These are phyloP conservation scores for Artemia sp. DNA, from an alignment of 2,888 invertebrate genomes.

Conservation along the genomic window DNA sequence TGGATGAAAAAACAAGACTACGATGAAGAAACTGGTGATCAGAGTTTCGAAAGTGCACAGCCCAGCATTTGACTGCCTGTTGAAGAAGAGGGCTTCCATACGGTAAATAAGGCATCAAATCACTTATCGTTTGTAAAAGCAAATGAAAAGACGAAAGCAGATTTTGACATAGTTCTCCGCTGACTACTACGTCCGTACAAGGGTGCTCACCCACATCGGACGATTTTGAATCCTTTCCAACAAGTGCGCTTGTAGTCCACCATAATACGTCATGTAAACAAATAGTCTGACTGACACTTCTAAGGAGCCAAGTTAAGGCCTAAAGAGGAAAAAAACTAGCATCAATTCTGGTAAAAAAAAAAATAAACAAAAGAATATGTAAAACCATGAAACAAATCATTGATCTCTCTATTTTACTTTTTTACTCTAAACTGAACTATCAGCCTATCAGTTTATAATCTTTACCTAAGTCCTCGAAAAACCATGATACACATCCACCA, in stretches of 20 bases:
- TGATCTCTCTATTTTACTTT: too few species aligned
- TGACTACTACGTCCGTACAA: conserved; percentile 52
- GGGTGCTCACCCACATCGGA: conserved; percentile 54
- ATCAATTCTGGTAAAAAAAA: too few species aligned
- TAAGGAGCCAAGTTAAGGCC: conserved; percentile 84
- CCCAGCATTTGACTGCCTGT: conserved; percentile 86
- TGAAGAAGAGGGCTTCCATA: conserved; percentile 71
- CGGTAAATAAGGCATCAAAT: conserved; percentile 71
- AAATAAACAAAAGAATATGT: too few species aligned
- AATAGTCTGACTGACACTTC: conserved; percentile 74
- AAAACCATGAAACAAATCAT: too few species aligned
- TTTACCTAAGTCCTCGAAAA: too few species aligned
- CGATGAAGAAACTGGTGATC: conserved; percentile 80
- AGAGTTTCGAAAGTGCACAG: conserved; percentile 64
- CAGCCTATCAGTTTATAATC: too few species aligned
- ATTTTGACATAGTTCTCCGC: conserved; percentile 38
- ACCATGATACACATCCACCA: too few species aligned
- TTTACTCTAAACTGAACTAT: too few species aligned
- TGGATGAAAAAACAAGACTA: conserved; percentile 85
- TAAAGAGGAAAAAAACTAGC: conserved; percentile 29
- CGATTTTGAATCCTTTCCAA: conserved; percentile 35
- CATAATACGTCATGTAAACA: conserved; percentile 87
- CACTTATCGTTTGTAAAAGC: conserved; percentile 73
- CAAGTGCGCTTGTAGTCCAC: conserved; percentile 79
- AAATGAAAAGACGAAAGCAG: conserved; percentile 61